Percentiles rank a stretch among this genome's conserved stretches.
Conservation (phyloP, 2,113 vertebrate species). For the Pluvialis apricaria region DNA sequence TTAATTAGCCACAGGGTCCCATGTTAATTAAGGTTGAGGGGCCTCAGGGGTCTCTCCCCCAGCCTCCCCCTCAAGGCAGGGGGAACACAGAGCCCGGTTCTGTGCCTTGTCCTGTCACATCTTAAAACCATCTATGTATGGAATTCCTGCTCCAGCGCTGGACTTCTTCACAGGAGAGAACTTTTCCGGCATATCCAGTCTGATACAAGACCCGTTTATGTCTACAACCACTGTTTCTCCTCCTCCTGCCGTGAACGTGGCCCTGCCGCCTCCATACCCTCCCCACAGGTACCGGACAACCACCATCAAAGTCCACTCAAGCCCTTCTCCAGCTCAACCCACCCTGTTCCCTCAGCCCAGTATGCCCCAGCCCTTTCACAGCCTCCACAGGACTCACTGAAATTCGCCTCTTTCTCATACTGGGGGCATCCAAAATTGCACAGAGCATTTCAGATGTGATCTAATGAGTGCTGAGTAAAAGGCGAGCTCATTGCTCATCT, state of each 20-base stretch:
- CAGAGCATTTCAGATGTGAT: background rate
- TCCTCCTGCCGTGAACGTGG: fast-evolving
- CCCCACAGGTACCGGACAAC: fast-evolving
- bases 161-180: background rate
- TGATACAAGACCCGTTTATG: fast-evolving
- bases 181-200: fast-evolving
- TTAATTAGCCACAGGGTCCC: background rate
- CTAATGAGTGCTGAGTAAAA: background rate
- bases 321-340: background rate
- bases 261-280: background rate
- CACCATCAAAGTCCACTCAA: background rate
- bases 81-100: background rate
- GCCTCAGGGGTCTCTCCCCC: background rate
- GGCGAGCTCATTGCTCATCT: background rate
- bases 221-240: background rate
- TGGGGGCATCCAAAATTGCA: fast-evolving
- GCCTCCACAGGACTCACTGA: background rate
- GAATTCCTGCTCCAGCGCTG: fast-evolving
- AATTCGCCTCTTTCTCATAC: background rate
- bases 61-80: background rate
- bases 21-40: too few relatives aligned
- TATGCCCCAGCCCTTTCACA: background rate
- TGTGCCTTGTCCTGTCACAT: background rate
- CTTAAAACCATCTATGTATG: background rate
- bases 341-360: background rate